Conservation (phyloP, 2,797 vertebrate genomes). For the Gallirallus australis region DNA sequence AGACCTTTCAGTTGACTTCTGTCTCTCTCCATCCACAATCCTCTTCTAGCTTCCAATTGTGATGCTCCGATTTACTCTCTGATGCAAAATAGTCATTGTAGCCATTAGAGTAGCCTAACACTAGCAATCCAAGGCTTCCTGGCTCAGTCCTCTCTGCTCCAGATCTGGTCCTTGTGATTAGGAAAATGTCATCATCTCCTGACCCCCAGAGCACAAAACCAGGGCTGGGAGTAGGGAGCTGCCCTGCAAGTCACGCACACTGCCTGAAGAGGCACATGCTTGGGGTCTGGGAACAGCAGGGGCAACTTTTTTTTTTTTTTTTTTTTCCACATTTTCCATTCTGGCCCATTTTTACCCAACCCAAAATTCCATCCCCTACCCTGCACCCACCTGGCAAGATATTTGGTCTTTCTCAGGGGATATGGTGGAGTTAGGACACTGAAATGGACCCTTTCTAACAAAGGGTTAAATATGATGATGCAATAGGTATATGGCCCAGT, state of each 20-base stretch:
- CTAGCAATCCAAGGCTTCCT: background rate
- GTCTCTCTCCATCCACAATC: background rate
- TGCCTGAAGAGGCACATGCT: background rate
- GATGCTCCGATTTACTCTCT: background rate
- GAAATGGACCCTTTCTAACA: background rate
- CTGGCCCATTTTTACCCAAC: background rate
- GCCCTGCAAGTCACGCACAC: accelerated
- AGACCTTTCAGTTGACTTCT: background rate
- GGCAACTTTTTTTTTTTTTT: background rate
- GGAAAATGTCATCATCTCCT: background rate
- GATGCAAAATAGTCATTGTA: background rate
- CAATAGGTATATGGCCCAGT: background rate
- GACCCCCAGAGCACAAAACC: background rate
- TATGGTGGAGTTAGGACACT: background rate
- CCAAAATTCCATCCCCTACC: background rate
- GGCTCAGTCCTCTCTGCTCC: background rate
- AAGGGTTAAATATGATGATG: background rate
- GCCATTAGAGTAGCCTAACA: background rate
- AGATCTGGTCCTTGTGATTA: background rate
- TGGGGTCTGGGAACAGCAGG: background rate
- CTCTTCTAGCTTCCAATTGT: background rate
- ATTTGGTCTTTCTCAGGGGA: background rate
- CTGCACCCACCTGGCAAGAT: background rate
- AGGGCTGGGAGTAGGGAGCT: background rate
- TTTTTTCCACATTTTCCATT: background rate